Evolutionary conservation across 2,888 invertebrate species (phyloP), one percentile per base, ranked within the genome.

Genomic region (Brachypalpus laphriformis): DNA sequence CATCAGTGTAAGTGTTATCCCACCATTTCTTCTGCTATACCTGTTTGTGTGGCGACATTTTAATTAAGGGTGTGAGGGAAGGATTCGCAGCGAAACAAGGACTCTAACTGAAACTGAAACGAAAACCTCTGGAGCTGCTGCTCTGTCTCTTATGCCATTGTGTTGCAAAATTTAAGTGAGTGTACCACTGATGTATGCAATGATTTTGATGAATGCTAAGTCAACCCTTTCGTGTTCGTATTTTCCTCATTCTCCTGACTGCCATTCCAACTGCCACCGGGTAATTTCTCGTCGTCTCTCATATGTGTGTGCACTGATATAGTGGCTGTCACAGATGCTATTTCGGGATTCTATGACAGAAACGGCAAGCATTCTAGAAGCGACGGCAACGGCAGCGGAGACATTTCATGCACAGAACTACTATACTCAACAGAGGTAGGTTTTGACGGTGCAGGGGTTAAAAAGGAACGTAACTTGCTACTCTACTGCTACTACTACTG

Each of bases 171-270:
- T 82, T 77, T 85, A 85, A 85, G 85, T 85, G 85, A 85, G 80
- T 80, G 54, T 59, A 63, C 59, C 70, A 80, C 78, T 83, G 83
- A 71, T 83, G 65, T 80, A 75, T 80, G 71, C 80, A 85, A 85
- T 81, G 75, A 85, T 76, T 85, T 85, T 85, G 85, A 85, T 85
- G 85, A 85, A 85, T 85, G 81, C 85, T 34, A 71, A 80, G 70
- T 65, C 74, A 81, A 76, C 59, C 75, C 81, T 54, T 66, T 80
- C 75, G 51, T 61, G 34, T 65, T 54, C 47, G 34, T 63, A 37
- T 54, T 25, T 25, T 20, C 20, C 56, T 47, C 20, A 47, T 37
- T n/a, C 54, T 9, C 7, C 4, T 2, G 18, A 45, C 20, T 57
- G 63, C 61, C 40, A 16, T 77, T 40, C 72, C 28, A 49, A 75